Percentiles rank a stretch among this genome's conserved stretches.
Evolutionary conservation across 2,797 vertebrate species (phyloP).

Genomic region (Notolepis coatsorum): DNA sequence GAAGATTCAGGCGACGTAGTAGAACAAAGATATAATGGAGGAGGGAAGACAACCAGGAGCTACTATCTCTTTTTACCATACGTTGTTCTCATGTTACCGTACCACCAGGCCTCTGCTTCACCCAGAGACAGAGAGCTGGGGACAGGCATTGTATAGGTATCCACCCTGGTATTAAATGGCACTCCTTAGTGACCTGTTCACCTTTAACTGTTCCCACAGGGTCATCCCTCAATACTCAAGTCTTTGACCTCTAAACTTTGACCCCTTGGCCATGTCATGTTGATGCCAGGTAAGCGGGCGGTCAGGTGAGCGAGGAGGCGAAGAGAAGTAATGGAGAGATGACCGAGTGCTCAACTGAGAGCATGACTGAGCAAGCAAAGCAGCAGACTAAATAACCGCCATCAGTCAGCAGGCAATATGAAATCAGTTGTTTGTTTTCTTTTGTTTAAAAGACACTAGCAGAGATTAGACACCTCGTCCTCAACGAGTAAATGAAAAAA

Average conservation of each 20-base stretch:
- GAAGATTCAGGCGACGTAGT: no score
- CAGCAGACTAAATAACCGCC: background rate
- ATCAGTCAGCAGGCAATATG: background rate
- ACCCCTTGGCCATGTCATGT: constrained; percentile 17
- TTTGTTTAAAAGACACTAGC: background rate
- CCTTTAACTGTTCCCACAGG: background rate
- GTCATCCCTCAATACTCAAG: background rate
- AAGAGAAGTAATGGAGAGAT: background rate
- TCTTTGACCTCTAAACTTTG: constrained; percentile 8
- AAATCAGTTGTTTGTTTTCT: background rate
- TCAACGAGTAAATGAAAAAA: background rate
- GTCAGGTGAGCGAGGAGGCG: constrained; percentile 6
- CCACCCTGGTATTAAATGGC: background rate
- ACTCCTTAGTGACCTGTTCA: background rate
- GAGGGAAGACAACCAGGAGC: background rate
- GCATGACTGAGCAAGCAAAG: background rate
- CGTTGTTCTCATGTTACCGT: background rate
- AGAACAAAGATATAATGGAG: background rate
- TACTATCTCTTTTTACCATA: background rate
- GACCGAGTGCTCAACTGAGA: background rate
- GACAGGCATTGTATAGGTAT: background rate
- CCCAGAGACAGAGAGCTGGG: background rate
- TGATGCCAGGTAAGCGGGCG: constrained; percentile 13
- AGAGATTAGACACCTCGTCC: background rate
- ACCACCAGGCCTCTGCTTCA: background rate